Evolutionary conservation across 2,113 vertebrate genomes (phyloP), one percentile per base, ranked within the genome.

Genomic region (Dasyornis broadbenti): DNA sequence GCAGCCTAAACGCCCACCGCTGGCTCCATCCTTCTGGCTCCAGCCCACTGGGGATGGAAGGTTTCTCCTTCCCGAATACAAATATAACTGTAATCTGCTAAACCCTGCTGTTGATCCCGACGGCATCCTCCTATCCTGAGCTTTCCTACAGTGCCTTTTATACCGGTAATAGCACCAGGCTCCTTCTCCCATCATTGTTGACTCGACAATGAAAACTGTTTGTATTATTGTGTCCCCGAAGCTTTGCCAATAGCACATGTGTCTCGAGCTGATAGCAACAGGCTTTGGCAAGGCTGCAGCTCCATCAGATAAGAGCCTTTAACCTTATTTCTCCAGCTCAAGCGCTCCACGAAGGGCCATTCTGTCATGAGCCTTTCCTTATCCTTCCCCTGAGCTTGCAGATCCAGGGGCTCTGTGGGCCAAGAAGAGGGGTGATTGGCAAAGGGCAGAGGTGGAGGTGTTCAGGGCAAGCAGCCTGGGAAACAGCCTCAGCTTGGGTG

Each of bases 201-300:
- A 94, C 92, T 93, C 94, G 77, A 97, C 95, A 97, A 98, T 97
- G 96, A 92, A 96, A 97, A 94, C 94, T 96, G 94, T 96, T 97
- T 95, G 97, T 96, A 97, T 98, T 98, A 97, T 96, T 95, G 92
- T 95, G 82, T 96, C 95, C 92, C 96, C 93, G 92, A 97, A 97
- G 94, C 92, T 84, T 89, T 86, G 97, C 97, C 98, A 97, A 97
- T 98, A 97, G 97, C 97, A 97, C 98, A 98, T 98, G 97, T 98
- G 98, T 97, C 96, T 78, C 23, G 92, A 89, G 90, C 98, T 98
- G 98, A 98, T 99, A 98, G 98, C 98, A 97, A 97, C 98, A 97
- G 97, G 97, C 94, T 95, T 97, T 97, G 96, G 97, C 96, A 97
- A 95, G 93, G 76, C 96, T 97, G 88, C 93, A 61, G 95, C 89